Evolutionary conservation across 2,797 vertebrate genomes (phyloP).

Genomic region (Leucoraja ocellata): DNA sequence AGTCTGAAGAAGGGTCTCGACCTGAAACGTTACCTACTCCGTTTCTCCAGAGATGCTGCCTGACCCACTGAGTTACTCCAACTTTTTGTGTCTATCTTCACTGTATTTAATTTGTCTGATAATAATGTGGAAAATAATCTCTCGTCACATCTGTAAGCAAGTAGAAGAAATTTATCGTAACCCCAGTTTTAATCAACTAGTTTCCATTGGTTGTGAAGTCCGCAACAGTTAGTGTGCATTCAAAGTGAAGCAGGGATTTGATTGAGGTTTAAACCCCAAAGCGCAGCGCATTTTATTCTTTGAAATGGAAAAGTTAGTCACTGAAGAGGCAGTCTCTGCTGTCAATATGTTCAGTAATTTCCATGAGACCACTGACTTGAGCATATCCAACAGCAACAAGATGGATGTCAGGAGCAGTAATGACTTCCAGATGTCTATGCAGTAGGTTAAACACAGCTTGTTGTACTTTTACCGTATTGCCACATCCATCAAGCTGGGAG

Average conservation of each 20-base stretch:
- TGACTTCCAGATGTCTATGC: conserved; percentile 40
- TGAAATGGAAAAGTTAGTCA: conserved; percentile 13
- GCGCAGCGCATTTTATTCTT: neutral
- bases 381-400: conserved; percentile 33
- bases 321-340: neutral
- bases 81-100: neutral
- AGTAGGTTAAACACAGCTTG: conserved; percentile 40
- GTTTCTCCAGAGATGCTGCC: too few species aligned
- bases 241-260: neutral
- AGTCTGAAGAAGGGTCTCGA: too few species aligned
- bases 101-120: neutral
- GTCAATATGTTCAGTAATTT: conserved; percentile 34
- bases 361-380: conserved; percentile 31
- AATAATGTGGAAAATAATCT: neutral
- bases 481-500: neutral
- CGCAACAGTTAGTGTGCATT: neutral
- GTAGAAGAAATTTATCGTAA: neutral
- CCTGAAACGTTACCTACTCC: too few species aligned
- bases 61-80: neutral
- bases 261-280: conserved; percentile 4
- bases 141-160: neutral
- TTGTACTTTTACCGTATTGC: conserved; percentile 34
- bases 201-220: neutral
- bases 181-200: neutral
- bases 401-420: conserved; percentile 39